Base-by-base conservation (phyloP, 2,113 vertebrate genomes). In the Tenebrosternarchus preto region DNA sequence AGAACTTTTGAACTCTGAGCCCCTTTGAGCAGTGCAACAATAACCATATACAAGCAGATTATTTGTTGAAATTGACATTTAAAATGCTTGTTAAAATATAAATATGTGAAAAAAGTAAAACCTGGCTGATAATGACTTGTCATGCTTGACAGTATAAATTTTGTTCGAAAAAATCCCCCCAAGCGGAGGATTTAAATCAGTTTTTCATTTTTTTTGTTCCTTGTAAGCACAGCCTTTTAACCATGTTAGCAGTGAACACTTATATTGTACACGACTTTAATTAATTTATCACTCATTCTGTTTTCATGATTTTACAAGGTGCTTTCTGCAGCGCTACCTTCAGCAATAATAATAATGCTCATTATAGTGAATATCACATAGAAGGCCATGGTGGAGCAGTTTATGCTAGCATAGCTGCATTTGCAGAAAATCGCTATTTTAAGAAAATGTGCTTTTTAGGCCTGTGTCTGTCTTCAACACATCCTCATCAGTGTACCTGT, bases 361-460 rank as follows among this genome's bases (percentile, higher is more conserved):
- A 29, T 55, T 56, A 73, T 56, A 19, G 3, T 29, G 27, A 50
- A 67, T 29, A 60, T 3, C 56, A 78, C 46, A 29, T 6, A 12
- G 11, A 12, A 43, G 39, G 43, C 15, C 43, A 50, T 50, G 43
- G 9, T 1, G 43, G 63, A 29, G 24, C 27, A 5, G 33, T 60
- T 27, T 57, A 24, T 25, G 55, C 36, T 43, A 5, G 55, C 17
- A 55, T 24, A 15, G 66, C 59, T 78, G 16, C 70, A 78, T 70
- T 56, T 78, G 8, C 16, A 55, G 66, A 33, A 50, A 71, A 71
- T 67, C 59, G 33, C 66, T 71, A 53, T 78, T 78, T 71, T 70
- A 60, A 60, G 56, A 60, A 78, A 59, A 60, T 19, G 69, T 60
- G 76, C 76, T 57, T 78, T n/a, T 60, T 55, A 24, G 61, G 75